Evolutionary conservation across 2,797 vertebrate genomes (phyloP), one percentile per base, ranked within the genome.

Genomic region (Tauraco hartlaubi): DNA sequence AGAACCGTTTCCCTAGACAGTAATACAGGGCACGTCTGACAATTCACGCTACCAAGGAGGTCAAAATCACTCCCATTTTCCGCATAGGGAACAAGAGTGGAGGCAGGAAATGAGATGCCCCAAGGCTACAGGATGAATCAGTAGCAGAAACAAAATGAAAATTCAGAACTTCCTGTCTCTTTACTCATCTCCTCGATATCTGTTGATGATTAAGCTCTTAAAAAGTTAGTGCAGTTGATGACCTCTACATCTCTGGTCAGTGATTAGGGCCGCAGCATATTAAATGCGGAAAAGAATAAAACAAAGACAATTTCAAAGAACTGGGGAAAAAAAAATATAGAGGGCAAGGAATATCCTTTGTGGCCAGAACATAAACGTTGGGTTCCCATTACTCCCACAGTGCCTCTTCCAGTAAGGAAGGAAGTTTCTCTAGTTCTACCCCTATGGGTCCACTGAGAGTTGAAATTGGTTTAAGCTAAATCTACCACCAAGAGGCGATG

Each of bases 41-140:
- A 78, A 88, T 93, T 92, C 66, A 55, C 14, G 2, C 66, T 62
- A n/a, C 84, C 55, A 76, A 91, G 77, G 18, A 92, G 80, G 92
- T 93, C 88, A 92, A 93, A 95, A 93, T 94, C 63, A 46, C 52
- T 96, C 88, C 86, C 39, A 12, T 94, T 92, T 95, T 92, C 88
- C 80, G 82, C 72, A 79, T 0, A 90, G 80, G 58, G 63, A 92
- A 90, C 1, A 0, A 49, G 88, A 95, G 68, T 18, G 6, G 74
- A 97, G 94, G 94, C 96, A 96, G 95, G 96, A 96, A 96, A 96
- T 52, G 73, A 90, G 83, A 87, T 95, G 85, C 93, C 96, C 71
- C 73, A 69, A 52, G 96, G 96, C 94, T 86, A 85, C 0, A 5
- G 88, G 80, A 86, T 96, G 95, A 97, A 97, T 97, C 95, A 97